These are phyloP conservation scores for Nomada fabriciana DNA, from an alignment of 2,888 invertebrate species.

Conservation along the genomic window DNA sequence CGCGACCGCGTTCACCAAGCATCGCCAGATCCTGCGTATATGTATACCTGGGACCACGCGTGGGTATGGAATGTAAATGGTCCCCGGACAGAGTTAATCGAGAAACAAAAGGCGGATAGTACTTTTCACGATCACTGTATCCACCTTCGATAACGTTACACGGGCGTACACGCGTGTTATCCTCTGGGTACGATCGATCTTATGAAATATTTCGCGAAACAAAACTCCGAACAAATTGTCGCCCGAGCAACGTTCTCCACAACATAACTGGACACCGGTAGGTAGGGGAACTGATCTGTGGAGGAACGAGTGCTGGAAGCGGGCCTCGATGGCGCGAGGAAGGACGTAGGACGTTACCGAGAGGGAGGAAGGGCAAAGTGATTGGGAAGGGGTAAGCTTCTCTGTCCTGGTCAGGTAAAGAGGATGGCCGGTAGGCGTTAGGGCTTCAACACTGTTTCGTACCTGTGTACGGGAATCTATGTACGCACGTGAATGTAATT, in stretches of 20 bases:
- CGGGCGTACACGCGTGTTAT: background rate
- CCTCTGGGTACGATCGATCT: background rate
- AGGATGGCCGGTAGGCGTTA: constrained; percentile 62
- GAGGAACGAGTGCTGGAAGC: constrained; percentile 66
- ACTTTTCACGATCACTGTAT: constrained; percentile 14
- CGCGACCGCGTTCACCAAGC: constrained; percentile 33
- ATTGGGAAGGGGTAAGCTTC: constrained; percentile 57
- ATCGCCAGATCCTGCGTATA: constrained; percentile 26
- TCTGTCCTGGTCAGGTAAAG: constrained; percentile 42
- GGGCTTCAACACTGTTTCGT: constrained; percentile 40
- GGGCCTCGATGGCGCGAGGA: constrained; percentile 55
- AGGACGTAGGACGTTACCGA: constrained; percentile 43
- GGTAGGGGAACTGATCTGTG: constrained; percentile 83
- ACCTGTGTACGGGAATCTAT: constrained; percentile 30
- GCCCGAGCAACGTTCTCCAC: constrained; percentile 74
- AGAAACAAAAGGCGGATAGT: background rate
- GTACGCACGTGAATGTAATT: constrained; percentile 48
- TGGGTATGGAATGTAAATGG: constrained; percentile 57
- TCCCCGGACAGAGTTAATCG: constrained; percentile 10
- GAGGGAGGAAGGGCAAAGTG: constrained; percentile 26
- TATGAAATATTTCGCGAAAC: constrained; percentile 23
- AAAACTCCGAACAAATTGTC: constrained; percentile 48
- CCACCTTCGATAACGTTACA: constrained; percentile 11
- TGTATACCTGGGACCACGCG: constrained; percentile 47
- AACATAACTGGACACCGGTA: constrained; percentile 83